A percentile compares a stretch with the other conserved stretches of the same genome.
These are phyloP conservation scores for Caretta caretta DNA, from an alignment of 2,113 vertebrate species.

Conservation along the genomic window DNA sequence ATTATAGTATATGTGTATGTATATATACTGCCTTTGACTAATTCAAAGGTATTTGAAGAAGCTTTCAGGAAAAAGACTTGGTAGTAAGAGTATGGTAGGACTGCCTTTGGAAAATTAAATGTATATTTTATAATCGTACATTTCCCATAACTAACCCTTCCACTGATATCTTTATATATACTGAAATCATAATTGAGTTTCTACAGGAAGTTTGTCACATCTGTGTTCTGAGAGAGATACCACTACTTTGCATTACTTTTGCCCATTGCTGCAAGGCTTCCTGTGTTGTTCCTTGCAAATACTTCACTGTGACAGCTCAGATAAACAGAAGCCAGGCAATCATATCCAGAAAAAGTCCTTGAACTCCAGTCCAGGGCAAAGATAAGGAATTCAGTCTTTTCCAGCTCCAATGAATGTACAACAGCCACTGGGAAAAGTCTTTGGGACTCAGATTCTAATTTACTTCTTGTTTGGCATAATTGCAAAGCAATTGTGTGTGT, in stretches of 20 bases:
- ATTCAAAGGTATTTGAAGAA: not conserved
- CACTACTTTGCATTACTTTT: constrained; percentile 62
- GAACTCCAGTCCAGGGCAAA: constrained; percentile 78
- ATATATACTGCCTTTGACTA: not conserved
- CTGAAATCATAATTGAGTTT: constrained; percentile 46
- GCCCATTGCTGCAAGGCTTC: constrained; percentile 70
- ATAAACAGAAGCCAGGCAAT: constrained; percentile 80
- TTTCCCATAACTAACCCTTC: not conserved
- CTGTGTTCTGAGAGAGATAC: constrained; percentile 51
- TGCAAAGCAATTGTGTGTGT: constrained; percentile 24
- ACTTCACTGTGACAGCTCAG: constrained; percentile 78
- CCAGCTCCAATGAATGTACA: constrained; percentile 67
- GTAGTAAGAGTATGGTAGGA: not conserved
- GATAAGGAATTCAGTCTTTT: constrained; percentile 77
- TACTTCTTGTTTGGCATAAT: constrained; percentile 32
- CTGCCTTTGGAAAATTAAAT: not conserved
- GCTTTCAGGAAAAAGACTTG: not conserved
- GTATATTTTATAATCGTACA: not conserved
- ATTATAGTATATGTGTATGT: not conserved
- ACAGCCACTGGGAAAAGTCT: constrained; percentile 69
- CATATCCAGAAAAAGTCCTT: constrained; percentile 73
- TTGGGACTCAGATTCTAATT: constrained; percentile 49
- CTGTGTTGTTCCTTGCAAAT: constrained; percentile 76
- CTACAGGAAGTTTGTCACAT: constrained; percentile 44
- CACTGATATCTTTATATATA: not conserved